These are phyloP conservation scores for Eilema sororculum DNA, from an alignment of 2,888 invertebrate species.

Conservation along the genomic window DNA sequence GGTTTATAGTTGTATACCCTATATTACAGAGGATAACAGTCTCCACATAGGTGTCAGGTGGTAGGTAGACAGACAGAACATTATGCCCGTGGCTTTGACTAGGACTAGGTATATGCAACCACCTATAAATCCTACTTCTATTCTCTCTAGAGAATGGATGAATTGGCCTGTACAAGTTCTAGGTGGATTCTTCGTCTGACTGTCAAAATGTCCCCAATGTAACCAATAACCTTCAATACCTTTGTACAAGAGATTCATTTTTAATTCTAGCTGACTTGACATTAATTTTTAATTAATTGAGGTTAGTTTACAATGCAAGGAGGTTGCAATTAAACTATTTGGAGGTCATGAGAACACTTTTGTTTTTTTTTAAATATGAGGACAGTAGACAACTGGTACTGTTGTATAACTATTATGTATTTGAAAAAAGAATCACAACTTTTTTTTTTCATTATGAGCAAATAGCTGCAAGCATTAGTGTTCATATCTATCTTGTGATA, in stretches of 20 bases:
- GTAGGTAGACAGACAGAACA: too few relatives aligned
- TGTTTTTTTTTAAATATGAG: not conserved
- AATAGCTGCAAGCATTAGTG: too few relatives aligned
- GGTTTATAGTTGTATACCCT: too few relatives aligned
- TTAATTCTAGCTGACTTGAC: not conserved
- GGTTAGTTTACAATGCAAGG: not conserved
- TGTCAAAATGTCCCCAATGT: not conserved
- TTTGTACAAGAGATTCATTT: not conserved
- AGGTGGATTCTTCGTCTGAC: not conserved
- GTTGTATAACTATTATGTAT: not conserved
- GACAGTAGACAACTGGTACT: not conserved
- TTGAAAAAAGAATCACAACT: not conserved
- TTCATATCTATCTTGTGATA: too few relatives aligned
- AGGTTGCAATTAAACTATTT: not conserved
- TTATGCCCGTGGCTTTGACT: too few relatives aligned
- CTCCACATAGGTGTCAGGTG: too few relatives aligned
- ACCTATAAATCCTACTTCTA: too few relatives aligned
- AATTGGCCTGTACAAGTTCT: not conserved
- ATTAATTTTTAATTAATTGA: not conserved
- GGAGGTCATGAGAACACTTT: constrained; percentile 1
- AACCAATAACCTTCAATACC: not conserved
- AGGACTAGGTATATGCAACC: too few relatives aligned
- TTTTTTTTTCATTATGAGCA: too few relatives aligned
- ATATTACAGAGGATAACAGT: too few relatives aligned
- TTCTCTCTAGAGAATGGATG: too few relatives aligned